A percentile compares a stretch with the other conserved stretches of the same genome.
Conservation (phyloP, 2,888 invertebrate species). For the Cataglyphis albicans region DNA sequence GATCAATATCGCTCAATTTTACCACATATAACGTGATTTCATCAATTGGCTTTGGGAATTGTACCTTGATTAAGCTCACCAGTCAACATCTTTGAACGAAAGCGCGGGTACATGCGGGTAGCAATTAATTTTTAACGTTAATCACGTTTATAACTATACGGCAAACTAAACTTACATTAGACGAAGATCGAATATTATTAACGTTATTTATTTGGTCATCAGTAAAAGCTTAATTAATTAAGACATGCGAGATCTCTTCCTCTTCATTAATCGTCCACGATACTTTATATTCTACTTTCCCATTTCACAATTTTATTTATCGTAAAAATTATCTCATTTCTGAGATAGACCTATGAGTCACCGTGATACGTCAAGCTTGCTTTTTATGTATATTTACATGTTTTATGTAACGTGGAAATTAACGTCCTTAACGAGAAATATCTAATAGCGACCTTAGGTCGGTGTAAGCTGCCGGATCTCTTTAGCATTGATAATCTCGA, state of each 20-base stretch:
- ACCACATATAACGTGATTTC: not conserved
- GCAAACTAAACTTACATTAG: not conserved
- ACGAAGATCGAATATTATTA: not conserved
- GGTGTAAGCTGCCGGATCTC: not conserved
- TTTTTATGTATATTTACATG: not conserved
- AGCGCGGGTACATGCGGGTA: not conserved
- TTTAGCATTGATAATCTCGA: constrained; percentile 28
- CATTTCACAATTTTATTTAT: not conserved
- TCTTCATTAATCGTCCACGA: too few species aligned
- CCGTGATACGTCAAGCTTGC: not conserved
- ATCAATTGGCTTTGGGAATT: not conserved
- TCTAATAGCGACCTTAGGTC: not conserved
- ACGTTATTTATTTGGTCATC: not conserved
- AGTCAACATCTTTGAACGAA: not conserved
- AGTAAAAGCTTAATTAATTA: not conserved
- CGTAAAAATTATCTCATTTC: not conserved
- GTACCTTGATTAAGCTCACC: not conserved
- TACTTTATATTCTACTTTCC: not conserved
- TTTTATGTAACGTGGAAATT: not conserved
- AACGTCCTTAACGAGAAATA: not conserved
- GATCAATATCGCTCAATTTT: constrained; percentile 35
- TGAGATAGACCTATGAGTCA: not conserved
- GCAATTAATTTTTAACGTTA: not conserved
- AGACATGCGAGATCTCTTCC: not conserved
- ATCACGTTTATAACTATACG: not conserved